Base-by-base conservation (phyloP, 2,113 vertebrate genomes). In the Myodes glareolus region DNA sequence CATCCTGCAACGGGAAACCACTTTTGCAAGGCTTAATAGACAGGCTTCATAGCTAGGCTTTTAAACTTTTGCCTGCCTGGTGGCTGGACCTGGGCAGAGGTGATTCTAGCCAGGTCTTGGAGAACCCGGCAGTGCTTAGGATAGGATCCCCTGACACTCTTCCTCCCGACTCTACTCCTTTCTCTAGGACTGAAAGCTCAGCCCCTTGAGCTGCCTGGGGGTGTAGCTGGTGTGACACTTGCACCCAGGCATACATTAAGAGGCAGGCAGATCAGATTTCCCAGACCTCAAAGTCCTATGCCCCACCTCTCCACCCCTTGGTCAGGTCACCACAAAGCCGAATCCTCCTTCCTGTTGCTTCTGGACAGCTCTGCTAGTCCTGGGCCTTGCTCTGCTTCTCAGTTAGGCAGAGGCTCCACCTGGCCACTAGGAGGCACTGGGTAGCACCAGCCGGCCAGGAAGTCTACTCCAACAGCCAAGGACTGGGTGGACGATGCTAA, bases 321-420 rank as follows among this genome's bases (percentile, higher is more conserved):
- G 73, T 86, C 55, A 58, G 17, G 55, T 19, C 11, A 12, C 31
- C 67, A 16, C 0, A 25, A 88, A 50, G 65, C 58, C 82, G 52
- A 70, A 42, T 25, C 72, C 76, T 75, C 78, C 33, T 50, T 70
- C 29, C n/a, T n/a, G 19, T 94, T 47, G 45, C 47, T 67, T 72
- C 52, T 13, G 0, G 0, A 72, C 73, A 47, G 42, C n/a, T 33
- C 33, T 3, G 4, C 47, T 23, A 42, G 47, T 77, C 65, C 17
- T 6, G 0, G 19, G 68, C 16, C 10, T 31, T 23, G 55, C 33
- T 58, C 13, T 33, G 12, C 47, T 39, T 39, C 50, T 81, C 76
- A 78, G 39, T 27, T 50, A 0, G 39, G 33, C 14, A 4, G 50
- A 61, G 47, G 80, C 29, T 33, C 61, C 12, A 10, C 78, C 47